These are phyloP conservation scores for Gopherus evgoodei DNA, from an alignment of 2,113 vertebrate species.

Conservation along the genomic window DNA sequence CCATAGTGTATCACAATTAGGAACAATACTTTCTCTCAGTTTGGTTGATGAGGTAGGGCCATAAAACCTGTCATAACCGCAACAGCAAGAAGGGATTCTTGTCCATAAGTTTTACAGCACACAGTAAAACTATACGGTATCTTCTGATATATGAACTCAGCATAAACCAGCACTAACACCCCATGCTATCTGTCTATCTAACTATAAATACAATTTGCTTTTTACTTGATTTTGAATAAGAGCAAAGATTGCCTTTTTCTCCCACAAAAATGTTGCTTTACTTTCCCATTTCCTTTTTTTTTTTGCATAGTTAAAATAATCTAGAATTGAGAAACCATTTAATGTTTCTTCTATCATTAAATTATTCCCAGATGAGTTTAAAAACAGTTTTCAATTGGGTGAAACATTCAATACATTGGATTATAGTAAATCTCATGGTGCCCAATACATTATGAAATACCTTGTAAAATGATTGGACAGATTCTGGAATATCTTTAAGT, in stretches of 20 bases:
- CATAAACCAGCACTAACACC: background rate
- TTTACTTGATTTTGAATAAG: background rate
- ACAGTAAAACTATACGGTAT: background rate
- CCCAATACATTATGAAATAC: slow-evolving; percentile 2
- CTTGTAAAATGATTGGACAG: background rate
- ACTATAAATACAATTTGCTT: background rate
- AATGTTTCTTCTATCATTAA: slow-evolving; percentile 8
- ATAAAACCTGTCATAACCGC: background rate
- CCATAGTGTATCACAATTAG: background rate
- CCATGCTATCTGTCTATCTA: background rate
- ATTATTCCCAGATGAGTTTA: background rate
- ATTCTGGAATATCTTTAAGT: background rate
- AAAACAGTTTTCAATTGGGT: background rate
- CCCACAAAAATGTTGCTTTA: background rate
- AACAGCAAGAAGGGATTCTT: background rate
- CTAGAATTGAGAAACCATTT: background rate
- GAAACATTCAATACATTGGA: background rate
- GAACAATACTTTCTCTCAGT: background rate
- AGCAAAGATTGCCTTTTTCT: background rate
- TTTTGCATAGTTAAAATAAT: background rate
- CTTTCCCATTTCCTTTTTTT: background rate
- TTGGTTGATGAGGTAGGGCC: background rate
- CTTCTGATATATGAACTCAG: background rate
- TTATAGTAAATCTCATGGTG: background rate
- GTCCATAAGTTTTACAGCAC: background rate